These are phyloP conservation scores for Cassiopea xamachana DNA, from an alignment of 30 jellyfish, hydroid and myxozoan genomes.

Conservation along the genomic window DNA sequence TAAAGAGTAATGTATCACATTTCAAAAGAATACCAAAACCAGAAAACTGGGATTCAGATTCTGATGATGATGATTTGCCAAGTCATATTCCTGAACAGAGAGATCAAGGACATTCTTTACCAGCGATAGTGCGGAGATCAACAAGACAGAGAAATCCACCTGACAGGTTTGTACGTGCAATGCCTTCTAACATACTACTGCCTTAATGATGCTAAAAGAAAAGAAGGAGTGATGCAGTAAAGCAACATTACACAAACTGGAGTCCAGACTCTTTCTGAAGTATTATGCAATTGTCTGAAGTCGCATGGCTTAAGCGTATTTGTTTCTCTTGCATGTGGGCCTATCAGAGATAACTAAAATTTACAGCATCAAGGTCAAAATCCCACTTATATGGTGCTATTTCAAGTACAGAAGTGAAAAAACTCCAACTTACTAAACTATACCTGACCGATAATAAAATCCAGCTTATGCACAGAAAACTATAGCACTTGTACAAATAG, in stretches of 20 bases:
- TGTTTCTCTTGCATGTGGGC: too few relatives aligned
- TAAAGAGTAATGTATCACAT: constrained; percentile 8
- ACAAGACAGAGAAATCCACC: constrained; percentile 36
- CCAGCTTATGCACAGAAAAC: too few relatives aligned
- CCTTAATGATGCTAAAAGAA: constrained; percentile 4
- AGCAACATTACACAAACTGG: not conserved
- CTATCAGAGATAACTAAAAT: too few relatives aligned
- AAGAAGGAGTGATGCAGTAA: not conserved
- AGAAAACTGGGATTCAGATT: constrained; percentile 25
- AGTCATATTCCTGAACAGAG: constrained; percentile 24
- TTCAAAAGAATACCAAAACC: constrained; percentile 16
- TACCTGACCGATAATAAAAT: too few relatives aligned
- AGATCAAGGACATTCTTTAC: constrained; percentile 22
- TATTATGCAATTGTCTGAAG: not conserved
- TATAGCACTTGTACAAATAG: too few relatives aligned
- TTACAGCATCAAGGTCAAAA: too few relatives aligned
- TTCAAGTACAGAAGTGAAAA: too few relatives aligned
- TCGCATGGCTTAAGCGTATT: too few relatives aligned
- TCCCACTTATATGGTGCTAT: too few relatives aligned
- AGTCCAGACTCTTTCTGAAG: not conserved
- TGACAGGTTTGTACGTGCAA: not conserved
- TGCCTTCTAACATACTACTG: not conserved
- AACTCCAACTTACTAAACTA: too few relatives aligned
- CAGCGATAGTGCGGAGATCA: constrained; percentile 39
- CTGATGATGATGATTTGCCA: constrained; percentile 19